Base-by-base conservation (phyloP, 2,888 invertebrate genomes). In the Cacoxenus indagator region DNA sequence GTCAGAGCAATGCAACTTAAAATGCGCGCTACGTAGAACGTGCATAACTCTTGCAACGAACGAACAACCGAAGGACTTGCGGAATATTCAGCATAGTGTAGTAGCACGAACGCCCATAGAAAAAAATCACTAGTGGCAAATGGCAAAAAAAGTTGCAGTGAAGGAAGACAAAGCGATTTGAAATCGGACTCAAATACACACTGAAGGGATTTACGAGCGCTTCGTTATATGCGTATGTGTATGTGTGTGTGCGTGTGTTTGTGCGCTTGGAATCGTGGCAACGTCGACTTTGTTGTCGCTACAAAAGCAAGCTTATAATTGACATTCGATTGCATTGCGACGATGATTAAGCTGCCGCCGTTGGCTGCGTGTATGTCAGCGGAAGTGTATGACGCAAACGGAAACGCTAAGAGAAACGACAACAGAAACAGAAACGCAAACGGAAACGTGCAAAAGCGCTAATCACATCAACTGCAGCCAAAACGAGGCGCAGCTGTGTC, bases 271-370 rank as follows among this genome's bases (percentile, higher is more conserved):
- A 17, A 59, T 11, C 19, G 29, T 17, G 29, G 37, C 31, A 59
- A 59, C 59, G 8, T 22, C 31, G 19, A 59, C 19, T 11, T 37
- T 17, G 17, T 8, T 17, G 59, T 59, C 17, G 45, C 24, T 43
- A 24, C 24, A 43, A 59, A 70, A 70, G 65, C 68, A 54, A 26
- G 59, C 37, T 19, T 59, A 24, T 77, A 77, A 78, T 78, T 78
- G 77, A 72, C 77, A 75, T 80, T 76, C 82, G 81, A 81, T 79
- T 84, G 80, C 76, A 73, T 73, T 75, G n/a, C n/a, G n/a, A n/a
- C n/a, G n/a, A n/a, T 61, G 66, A 66, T 26, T n/a, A 26, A 8
- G 62, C 45, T 54, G 54, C 54, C 54, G n/a, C n/a, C n/a, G n/a
- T n/a, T n/a, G 45, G 26, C 27, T 29, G 57, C 57, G 26, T 43